phyloP scores from a whole-genome alignment of 2,888 invertebrate species.

The Chrysodeixis includens region DNA sequence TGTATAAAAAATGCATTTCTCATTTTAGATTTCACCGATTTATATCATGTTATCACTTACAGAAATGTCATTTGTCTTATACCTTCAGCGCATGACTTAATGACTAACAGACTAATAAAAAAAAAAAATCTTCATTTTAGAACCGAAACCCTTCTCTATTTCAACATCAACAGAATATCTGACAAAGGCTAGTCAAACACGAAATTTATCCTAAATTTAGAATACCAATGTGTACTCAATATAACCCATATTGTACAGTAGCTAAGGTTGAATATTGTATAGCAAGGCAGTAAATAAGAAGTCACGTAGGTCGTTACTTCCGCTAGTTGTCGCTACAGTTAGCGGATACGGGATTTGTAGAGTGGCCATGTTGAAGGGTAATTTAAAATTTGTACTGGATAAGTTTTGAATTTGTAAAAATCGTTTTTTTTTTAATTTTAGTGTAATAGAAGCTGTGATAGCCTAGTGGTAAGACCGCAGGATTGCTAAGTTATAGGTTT shows the following conservation, averaged over 20 bases:
- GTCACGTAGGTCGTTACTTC: conserved; percentile 61
- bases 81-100: no score
- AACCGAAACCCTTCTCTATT: conserved; percentile 37
- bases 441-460: no score
- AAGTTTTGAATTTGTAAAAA: background rate
- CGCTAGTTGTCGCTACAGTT: conserved; percentile 58
- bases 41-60: no score
- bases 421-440: background rate
- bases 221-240: background rate
- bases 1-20: no score
- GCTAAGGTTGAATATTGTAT: conserved; percentile 22
- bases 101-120: no score
- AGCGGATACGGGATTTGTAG: conserved; percentile 52
- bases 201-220: conserved; percentile 42
- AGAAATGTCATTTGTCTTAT: no score
- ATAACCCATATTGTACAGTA: background rate
- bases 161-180: conserved; percentile 40
- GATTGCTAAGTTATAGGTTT: no score
- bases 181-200: conserved; percentile 52
- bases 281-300: conserved; percentile 37
- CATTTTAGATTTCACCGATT: no score
- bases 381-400: conserved; percentile 28
- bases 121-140: background rate
- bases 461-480: no score
- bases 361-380: conserved; percentile 50